A percentile compares a stretch with the other conserved stretches of the same genome.
These are phyloP conservation scores for Ophion ellenae DNA, from an alignment of 2,888 invertebrate genomes.

Conservation along the genomic window DNA sequence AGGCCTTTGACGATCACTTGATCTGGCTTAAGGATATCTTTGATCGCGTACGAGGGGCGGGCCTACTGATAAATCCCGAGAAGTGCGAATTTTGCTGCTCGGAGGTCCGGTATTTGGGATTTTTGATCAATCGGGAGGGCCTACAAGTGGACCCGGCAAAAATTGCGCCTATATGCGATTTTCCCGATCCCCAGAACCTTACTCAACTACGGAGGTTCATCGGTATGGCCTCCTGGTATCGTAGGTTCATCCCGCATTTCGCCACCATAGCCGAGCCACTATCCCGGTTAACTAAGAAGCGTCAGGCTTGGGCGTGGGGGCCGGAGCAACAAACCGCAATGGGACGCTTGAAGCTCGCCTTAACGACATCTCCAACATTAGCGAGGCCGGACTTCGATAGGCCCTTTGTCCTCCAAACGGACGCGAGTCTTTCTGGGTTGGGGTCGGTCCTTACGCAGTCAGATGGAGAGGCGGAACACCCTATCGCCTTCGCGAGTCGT, in stretches of 20 bases:
- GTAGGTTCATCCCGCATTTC: background rate
- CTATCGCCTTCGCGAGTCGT: slow-evolving; percentile 64
- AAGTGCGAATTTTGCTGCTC: slow-evolving; percentile 44
- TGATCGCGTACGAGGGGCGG: slow-evolving; percentile 24
- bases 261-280: slow-evolving; percentile 20
- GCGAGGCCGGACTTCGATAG: slow-evolving; percentile 35
- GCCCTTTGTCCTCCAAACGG: slow-evolving; percentile 64
- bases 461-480: slow-evolving; percentile 48
- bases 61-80: slow-evolving; percentile 22
- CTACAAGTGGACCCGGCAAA: slow-evolving; percentile 29
- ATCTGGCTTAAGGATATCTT: slow-evolving; percentile 11
- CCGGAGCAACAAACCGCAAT: background rate
- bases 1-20: slow-evolving; percentile 13
- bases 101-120: slow-evolving; percentile 33
- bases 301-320: slow-evolving; percentile 25
- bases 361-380: background rate
- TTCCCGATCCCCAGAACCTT: background rate
- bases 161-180: slow-evolving; percentile 3
- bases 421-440: slow-evolving; percentile 64
- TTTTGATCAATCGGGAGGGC: slow-evolving; percentile 23
- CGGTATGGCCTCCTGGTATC: slow-evolving; percentile 39
- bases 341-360: background rate
- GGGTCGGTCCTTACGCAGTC: slow-evolving; percentile 57
- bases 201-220: background rate
- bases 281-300: slow-evolving; percentile 11